Evolutionary conservation across 2,113 vertebrate genomes (phyloP).

Genomic region (Heliornis fulica): DNA sequence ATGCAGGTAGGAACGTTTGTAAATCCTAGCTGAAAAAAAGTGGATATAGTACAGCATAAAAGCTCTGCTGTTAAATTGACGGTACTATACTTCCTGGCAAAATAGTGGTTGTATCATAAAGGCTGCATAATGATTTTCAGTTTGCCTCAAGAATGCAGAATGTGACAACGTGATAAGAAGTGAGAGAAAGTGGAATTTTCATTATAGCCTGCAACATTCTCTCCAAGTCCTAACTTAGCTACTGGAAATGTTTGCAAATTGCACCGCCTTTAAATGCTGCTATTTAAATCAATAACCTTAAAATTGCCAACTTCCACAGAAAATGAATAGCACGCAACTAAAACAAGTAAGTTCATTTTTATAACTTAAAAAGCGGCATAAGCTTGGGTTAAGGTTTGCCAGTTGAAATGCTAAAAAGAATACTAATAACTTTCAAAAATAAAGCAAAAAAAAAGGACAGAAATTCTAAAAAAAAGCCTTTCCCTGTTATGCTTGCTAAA

Average conservation of each 20-base stretch:
- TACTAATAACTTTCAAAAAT: not conserved
- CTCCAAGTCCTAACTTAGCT: not conserved
- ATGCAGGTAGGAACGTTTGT: not conserved
- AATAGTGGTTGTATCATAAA: not conserved
- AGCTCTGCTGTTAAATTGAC: not conserved
- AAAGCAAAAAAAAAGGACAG: not conserved
- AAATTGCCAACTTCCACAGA: not conserved
- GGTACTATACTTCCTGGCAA: not conserved
- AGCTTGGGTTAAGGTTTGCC: not conserved
- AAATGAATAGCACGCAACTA: slow-evolving; percentile 1
- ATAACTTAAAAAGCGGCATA: not conserved
- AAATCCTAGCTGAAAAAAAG: not conserved
- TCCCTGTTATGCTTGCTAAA: not conserved
- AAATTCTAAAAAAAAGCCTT: not conserved
- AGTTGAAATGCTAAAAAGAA: not conserved
- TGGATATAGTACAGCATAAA: not conserved
- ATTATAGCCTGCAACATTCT: not conserved
- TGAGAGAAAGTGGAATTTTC: slow-evolving; percentile 9
- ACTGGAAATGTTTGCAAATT: slow-evolving; percentile 44
- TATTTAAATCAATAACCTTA: slow-evolving; percentile 28
- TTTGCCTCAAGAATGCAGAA: slow-evolving; percentile 19
- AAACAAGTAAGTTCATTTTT: slow-evolving; percentile 11
- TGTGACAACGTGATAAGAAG: not conserved
- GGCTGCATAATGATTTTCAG: not conserved
- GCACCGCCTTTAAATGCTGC: not conserved